A percentile compares a stretch with the other conserved stretches of the same genome.
These are phyloP conservation scores for Autographa pulchrina DNA, from an alignment of 2,888 invertebrate genomes.

Conservation along the genomic window DNA sequence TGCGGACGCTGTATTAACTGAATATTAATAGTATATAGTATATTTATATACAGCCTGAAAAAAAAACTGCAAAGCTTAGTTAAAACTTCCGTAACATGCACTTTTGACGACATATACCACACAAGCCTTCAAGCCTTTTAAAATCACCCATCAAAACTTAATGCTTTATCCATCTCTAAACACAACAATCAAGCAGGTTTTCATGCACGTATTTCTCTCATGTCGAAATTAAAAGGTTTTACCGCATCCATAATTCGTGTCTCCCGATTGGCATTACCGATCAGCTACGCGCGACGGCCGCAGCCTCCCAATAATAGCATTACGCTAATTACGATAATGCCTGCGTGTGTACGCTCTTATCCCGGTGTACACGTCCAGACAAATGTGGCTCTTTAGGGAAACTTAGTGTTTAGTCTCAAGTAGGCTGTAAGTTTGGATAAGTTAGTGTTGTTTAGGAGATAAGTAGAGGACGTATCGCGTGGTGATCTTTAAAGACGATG, in stretches of 20 bases:
- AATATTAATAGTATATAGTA: too few relatives aligned
- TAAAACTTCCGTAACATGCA: too few relatives aligned
- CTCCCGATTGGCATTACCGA: slow-evolving; percentile 66
- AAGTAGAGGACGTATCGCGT: neutral
- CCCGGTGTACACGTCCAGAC: slow-evolving; percentile 29
- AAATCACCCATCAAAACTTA: too few relatives aligned
- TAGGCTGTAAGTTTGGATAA: neutral
- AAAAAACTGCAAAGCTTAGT: too few relatives aligned
- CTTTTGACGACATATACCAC: too few relatives aligned
- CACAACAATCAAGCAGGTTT: too few relatives aligned
- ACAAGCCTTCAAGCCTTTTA: too few relatives aligned
- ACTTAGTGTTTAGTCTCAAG: slow-evolving; percentile 9
- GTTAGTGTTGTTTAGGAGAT: neutral
- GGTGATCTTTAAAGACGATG: too few relatives aligned
- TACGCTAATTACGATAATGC: slow-evolving; percentile 74
- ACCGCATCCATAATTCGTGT: neutral
- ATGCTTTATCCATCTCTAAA: too few relatives aligned
- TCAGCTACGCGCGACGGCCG: slow-evolving; percentile 73
- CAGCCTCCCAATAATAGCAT: slow-evolving; percentile 67
- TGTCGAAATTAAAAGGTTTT: slow-evolving; percentile 5
- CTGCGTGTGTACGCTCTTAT: slow-evolving; percentile 42
- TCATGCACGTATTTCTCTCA: too few relatives aligned
- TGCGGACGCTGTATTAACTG: too few relatives aligned
- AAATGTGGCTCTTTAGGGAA: slow-evolving; percentile 24
- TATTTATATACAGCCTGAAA: too few relatives aligned